Base-by-base conservation (phyloP, 2,797 vertebrate species). In the Scleropages formosus region DNA sequence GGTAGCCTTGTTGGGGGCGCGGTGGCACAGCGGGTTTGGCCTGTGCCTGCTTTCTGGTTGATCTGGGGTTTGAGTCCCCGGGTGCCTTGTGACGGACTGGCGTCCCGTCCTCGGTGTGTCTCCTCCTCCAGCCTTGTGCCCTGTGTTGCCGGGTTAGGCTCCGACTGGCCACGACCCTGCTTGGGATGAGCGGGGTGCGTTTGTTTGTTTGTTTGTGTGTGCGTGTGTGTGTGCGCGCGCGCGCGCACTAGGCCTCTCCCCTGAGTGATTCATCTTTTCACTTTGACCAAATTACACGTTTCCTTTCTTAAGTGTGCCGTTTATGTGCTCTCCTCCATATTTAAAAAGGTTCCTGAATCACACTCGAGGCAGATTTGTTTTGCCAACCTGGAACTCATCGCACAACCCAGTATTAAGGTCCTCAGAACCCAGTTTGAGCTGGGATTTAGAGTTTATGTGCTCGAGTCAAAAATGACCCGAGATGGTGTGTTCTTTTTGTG, bases 251-350 rank as follows among this genome's bases (percentile, higher is more conserved):
- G 31, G 31, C 31, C 6, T 22, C 67, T 24, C 67, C 27, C 67
- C 47, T 70, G 67, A 51, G 47, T 70, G 67, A 70, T 70, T 70
- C 67, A 53, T 70, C 67, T 70, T 51, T 70, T 51, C 46, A 53
- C 20, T 70, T 70, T 70, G 46, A 56, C 16, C 31, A 56, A 71
- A 71, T 71, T 53, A 56, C 51, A 71, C 56, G 51, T 16, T 71
- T 71, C 68, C 26, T 31, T 51, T 71, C 51, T 56, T 24, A 71
- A 58, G 12, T 15, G 9, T 9, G 18, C 12, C 13, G 11, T 71
- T 71, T 71, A 56, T 31, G 31, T 58, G n/a, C 49, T 16, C 51
- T 27, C n/a, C 20, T 12, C n/a, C 51, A 15, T 27, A 27, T 27
- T 71, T 71, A 58, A 26, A 24, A 71, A 61, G 8, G 15, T 15